Conservation (phyloP, 1,140 invertebrate species). For the Pogonomyrmex californicus region DNA sequence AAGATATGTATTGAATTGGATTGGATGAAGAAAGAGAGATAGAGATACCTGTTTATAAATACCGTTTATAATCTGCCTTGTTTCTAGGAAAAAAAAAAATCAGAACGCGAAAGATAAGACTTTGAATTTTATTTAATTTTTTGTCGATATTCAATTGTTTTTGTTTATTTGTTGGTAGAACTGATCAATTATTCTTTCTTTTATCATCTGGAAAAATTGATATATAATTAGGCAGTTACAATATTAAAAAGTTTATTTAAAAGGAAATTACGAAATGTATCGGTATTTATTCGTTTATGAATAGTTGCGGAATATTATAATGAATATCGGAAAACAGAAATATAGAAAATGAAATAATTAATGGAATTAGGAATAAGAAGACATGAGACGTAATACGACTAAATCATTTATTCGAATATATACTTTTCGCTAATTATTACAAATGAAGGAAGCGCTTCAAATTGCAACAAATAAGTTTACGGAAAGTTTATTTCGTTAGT, state of each 20-base stretch:
- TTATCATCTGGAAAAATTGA: not conserved
- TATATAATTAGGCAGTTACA: not conserved
- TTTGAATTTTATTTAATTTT: not conserved
- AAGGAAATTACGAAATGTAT: not conserved
- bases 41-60: no score
- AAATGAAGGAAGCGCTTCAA: not conserved
- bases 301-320: not conserved
- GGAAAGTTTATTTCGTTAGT: not conserved
- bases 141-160: not conserved
- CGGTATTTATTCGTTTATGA: not conserved
- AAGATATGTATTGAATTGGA: not conserved
- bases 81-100: not conserved
- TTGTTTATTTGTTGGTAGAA: not conserved
- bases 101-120: not conserved
- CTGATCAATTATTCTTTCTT: not conserved
- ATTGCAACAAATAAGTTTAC: not conserved
- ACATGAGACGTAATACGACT: no score
- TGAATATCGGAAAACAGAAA: not conserved
- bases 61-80: not conserved
- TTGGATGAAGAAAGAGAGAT: not conserved
- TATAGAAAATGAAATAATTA: not conserved
- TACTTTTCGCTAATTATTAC: not conserved
- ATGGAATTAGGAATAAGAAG: no score
- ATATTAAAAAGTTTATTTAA: not conserved
- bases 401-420: not conserved